phyloP scores from a whole-genome alignment of 2,797 vertebrate species.

The Schizopygopsis malacanthus region DNA sequence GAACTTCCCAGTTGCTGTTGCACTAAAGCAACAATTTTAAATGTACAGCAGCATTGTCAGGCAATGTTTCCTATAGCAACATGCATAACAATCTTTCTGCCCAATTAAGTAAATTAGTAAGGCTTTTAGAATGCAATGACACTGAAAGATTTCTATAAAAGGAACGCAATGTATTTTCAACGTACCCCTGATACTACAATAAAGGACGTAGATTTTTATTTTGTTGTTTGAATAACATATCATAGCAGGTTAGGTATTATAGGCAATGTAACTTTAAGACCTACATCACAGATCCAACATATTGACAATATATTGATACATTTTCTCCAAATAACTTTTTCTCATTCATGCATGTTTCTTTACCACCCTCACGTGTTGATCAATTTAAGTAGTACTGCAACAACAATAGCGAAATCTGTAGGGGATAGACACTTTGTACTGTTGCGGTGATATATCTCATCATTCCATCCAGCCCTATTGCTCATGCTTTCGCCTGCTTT shows the following conservation, averaged over 20 bases:
- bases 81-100: neutral
- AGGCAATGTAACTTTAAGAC: neutral
- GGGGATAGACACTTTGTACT: neutral
- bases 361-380: neutral
- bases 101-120: neutral
- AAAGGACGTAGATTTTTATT: neutral
- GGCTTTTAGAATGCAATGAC: neutral
- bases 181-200: neutral
- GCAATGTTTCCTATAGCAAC: constrained; percentile 1
- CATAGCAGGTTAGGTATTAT: neutral
- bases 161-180: neutral
- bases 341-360: neutral
- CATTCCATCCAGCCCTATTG: constrained; percentile 7
- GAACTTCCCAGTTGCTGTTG: constrained; percentile 14
- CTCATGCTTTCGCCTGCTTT: neutral
- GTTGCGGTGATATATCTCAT: neutral
- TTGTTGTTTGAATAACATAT: neutral
- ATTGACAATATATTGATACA: neutral
- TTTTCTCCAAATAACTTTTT: neutral
- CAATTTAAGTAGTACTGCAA: neutral
- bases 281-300: neutral
- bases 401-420: neutral
- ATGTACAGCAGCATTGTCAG: constrained; percentile 1
- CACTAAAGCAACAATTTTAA: constrained; percentile 12
- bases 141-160: neutral